Percentiles rank a stretch among this genome's conserved stretches.
Conservation (phyloP, 2,797 vertebrate species). For the Sitta carolinensis region DNA sequence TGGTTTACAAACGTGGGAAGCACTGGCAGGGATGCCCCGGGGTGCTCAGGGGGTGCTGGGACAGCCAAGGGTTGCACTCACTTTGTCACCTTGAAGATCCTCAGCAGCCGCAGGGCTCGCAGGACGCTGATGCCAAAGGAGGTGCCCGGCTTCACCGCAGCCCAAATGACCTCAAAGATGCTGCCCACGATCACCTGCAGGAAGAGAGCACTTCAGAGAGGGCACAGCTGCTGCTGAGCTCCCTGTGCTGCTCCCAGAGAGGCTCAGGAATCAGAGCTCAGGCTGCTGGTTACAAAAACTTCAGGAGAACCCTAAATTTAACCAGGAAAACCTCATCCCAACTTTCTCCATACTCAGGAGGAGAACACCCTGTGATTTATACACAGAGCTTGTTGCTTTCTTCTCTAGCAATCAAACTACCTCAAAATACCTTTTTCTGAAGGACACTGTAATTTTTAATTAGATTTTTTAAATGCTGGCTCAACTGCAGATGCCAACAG, state of each 20-base stretch:
- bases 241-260: not conserved
- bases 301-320: not conserved
- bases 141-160: conserved; percentile 90
- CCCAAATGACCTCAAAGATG: conserved; percentile 97
- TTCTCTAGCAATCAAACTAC: not conserved
- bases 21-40: not conserved
- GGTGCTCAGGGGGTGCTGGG: rapidly evolving
- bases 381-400: not conserved
- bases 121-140: conserved; percentile 97
- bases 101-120: conserved; percentile 88
- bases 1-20: rapidly evolving
- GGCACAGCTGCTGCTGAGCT: not conserved
- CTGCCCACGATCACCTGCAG: conserved; percentile 94
- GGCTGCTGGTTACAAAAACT: not conserved
- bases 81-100: conserved; percentile 99
- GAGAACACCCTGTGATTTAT: not conserved
- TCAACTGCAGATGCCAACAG: not conserved
- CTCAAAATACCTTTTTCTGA: not conserved
- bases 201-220: not conserved
- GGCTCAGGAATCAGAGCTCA: not conserved
- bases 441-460: rapidly evolving
- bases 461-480: not conserved
- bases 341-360: not conserved
- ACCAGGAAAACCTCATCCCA: not conserved
- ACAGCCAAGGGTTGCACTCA: conserved; percentile 65